phyloP scores from a whole-genome alignment of 2,888 invertebrate species.

The Zaprionus lineosus region DNA sequence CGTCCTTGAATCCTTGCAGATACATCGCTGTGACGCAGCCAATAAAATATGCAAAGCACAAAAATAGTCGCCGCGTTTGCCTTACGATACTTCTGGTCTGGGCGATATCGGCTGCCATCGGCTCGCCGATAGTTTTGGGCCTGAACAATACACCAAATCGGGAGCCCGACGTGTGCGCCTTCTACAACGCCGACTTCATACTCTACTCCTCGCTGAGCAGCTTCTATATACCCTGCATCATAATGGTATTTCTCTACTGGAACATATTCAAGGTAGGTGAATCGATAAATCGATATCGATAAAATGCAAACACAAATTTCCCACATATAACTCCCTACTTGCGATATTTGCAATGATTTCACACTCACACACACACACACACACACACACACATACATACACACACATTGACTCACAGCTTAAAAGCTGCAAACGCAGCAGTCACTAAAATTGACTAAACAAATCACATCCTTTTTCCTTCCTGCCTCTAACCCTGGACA shows the following conservation, averaged over 20 bases:
- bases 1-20: constrained; percentile 85
- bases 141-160: constrained; percentile 96
- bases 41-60: constrained; percentile 99
- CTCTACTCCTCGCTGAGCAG: constrained; percentile 98
- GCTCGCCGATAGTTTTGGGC: constrained; percentile 97
- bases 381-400: too few relatives aligned
- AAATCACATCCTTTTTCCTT: neutral
- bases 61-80: constrained; percentile 96
- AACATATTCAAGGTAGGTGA: constrained; percentile 94
- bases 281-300: too few relatives aligned
- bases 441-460: constrained; percentile 15
- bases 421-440: constrained; percentile 26
- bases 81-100: constrained; percentile 97
- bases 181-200: constrained; percentile 99
- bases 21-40: constrained; percentile 99
- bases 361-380: too few relatives aligned
- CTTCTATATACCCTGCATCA: constrained; percentile 99
- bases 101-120: constrained; percentile 97
- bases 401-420: too few relatives aligned
- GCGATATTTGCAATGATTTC: too few relatives aligned
- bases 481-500: neutral
- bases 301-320: too few relatives aligned
- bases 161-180: constrained; percentile 93
- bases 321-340: too few relatives aligned
- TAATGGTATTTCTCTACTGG: constrained; percentile 99